Evolutionary conservation across 2,888 invertebrate genomes (phyloP), one percentile per base, ranked within the genome.

Genomic region (Agrochola lychnidis): DNA sequence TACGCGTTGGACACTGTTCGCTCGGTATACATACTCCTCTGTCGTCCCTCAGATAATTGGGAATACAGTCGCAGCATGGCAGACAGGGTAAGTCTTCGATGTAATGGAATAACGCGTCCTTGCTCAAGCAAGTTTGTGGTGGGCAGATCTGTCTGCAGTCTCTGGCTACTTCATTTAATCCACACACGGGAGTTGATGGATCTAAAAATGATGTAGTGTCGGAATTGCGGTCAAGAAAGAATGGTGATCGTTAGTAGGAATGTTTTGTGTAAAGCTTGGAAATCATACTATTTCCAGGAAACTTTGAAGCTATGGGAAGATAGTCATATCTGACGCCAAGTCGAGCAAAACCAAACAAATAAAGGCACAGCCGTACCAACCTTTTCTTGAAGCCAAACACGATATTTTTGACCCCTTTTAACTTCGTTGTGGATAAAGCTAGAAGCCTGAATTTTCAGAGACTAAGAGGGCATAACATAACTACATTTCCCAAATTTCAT

Each of bases 51-150:
- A 92, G 82, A 76, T 91, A 91, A 51, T 89, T 90, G 0, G 85
- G 59, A 3, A 89, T 83, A 77, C 94, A 94, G n/a, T 93, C 90
- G 64, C 94, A 94, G 0, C 93, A 93, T 57, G 84, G 79, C 71
- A 89, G 85, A 74, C 93, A 93, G 2, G 86, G 69, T 5, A 83
- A 84, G 19, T 87, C 74, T 22, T 77, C 83, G 4, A 62, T 40
- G 70, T 89, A 89, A 0, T 12, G 67, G 63, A 87, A 90, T 45
- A 45, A 45, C 45, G 45, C 45, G 45, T 1, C 87, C 63, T 89
- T 85, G 79, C 91, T 88, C 0, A 81, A 12, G 45, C 12, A 45
- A 45, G 45, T 45, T 45, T 45, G 45, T 45, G 45, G 45, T 12
- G 45, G 45, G 62, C 92, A 92, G 6, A 75, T 70, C 12, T 74